Evolutionary conservation across 2,888 invertebrate genomes (phyloP).

Genomic region (Deladenus siricidicola): DNA sequence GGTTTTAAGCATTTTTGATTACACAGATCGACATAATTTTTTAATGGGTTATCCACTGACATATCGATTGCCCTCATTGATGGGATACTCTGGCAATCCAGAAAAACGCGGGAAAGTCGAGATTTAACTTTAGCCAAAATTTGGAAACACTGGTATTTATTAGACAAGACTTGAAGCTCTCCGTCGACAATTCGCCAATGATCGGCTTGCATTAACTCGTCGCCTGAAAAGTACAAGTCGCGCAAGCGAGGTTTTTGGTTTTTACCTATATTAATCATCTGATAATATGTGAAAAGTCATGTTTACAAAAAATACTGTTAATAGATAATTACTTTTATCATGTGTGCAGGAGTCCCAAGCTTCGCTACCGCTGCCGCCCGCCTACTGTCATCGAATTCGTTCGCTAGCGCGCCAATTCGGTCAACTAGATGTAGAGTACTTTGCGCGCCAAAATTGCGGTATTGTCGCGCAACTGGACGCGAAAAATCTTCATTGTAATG

Average conservation of each 20-base stretch:
- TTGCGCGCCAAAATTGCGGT: constrained; percentile 32
- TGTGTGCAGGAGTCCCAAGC: background rate
- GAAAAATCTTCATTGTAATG: too few species aligned
- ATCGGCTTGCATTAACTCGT: background rate
- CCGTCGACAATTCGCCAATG: background rate
- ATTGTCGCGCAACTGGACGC: too few species aligned
- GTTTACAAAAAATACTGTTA: background rate
- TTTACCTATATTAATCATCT: too few species aligned
- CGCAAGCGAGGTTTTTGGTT: too few species aligned
- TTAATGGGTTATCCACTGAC: too few species aligned
- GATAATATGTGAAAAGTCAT: background rate
- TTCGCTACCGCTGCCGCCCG: background rate
- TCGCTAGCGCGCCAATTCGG: constrained; percentile 34
- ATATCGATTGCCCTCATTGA: too few species aligned
- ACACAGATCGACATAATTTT: too few species aligned
- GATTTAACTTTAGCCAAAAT: too few species aligned
- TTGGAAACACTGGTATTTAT: too few species aligned
- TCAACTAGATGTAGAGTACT: constrained; percentile 25
- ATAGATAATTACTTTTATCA: background rate
- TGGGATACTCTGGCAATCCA: too few species aligned
- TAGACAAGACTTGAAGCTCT: background rate
- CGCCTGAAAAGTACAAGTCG: background rate
- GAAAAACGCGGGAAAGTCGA: too few species aligned
- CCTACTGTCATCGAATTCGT: constrained; percentile 35
- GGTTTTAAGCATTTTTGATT: too few species aligned